phyloP scores from a whole-genome alignment of 1,140 invertebrate genomes.

The Zaprionus tsacasi region DNA sequence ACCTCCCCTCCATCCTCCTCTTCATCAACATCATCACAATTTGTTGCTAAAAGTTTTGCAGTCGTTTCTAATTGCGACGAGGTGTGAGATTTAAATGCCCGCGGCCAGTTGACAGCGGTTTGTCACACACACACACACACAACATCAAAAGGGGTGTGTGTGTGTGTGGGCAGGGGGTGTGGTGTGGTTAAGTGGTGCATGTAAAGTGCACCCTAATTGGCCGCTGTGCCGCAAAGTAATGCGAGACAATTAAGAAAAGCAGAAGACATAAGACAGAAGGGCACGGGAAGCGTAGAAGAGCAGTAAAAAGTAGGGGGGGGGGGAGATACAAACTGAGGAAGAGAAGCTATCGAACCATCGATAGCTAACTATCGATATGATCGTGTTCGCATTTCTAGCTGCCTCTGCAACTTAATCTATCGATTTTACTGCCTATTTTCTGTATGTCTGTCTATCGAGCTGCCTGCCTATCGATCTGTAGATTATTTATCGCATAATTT shows the following conservation, averaged over 20 bases:
- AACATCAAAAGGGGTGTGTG: constrained; percentile 23
- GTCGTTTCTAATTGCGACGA: constrained; percentile 67
- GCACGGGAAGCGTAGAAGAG: background rate
- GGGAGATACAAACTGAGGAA: too few relatives aligned
- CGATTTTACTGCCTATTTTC: background rate
- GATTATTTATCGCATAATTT: too few relatives aligned
- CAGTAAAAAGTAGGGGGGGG: too few relatives aligned
- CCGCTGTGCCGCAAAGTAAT: constrained; percentile 38
- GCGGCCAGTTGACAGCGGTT: constrained; percentile 64
- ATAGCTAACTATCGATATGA: too few relatives aligned
- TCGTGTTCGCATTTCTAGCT: too few relatives aligned
- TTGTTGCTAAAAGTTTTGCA: constrained; percentile 59
- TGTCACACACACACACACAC: constrained; percentile 12
- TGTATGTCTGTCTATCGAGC: background rate
- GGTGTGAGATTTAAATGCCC: constrained; percentile 79
- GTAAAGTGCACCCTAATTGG: constrained; percentile 52
- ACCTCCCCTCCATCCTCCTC: background rate
- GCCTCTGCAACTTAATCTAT: too few relatives aligned
- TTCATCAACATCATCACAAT: constrained; percentile 2
- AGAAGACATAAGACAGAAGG: constrained; percentile 6
- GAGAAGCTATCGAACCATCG: too few relatives aligned
- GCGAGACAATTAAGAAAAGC: constrained; percentile 45
- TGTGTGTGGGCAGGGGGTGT: background rate
- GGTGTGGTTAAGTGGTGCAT: constrained; percentile 27
- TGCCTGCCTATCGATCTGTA: background rate